Evolutionary conservation across 2,888 invertebrate genomes (phyloP).

Genomic region (Hemithea aestivaria): DNA sequence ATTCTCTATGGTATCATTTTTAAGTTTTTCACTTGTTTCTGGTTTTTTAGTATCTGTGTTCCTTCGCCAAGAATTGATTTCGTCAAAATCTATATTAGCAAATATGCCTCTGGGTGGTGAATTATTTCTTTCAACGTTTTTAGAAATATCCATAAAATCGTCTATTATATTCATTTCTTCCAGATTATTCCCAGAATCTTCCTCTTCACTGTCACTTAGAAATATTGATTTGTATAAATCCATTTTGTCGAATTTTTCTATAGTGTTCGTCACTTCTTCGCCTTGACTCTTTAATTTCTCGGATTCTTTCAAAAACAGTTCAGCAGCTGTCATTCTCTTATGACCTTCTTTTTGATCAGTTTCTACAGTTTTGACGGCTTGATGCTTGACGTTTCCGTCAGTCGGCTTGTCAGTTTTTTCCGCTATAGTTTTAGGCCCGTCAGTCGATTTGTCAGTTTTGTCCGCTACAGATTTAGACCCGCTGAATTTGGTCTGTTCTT

Average conservation of each 20-base stretch:
- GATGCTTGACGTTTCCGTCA: background rate
- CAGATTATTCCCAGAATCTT: constrained; percentile 45
- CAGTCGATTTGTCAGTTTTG: constrained; percentile 5
- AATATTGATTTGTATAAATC: constrained; percentile 96
- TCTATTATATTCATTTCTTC: constrained; percentile 14
- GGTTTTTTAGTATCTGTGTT: constrained; percentile 32
- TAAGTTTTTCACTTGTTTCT: constrained; percentile 17
- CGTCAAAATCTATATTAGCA: constrained; percentile 81
- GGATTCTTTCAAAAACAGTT: constrained; percentile 67
- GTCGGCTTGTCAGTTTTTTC: constrained; percentile 5
- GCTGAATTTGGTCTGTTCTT: constrained; percentile 64
- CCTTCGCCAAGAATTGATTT: constrained; percentile 70
- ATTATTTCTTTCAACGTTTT: constrained; percentile 80
- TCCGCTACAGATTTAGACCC: constrained; percentile 54
- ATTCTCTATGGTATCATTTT: constrained; percentile 8
- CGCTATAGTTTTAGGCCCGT: background rate
- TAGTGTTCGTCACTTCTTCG: constrained; percentile 55
- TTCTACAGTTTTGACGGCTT: background rate
- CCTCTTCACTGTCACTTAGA: constrained; percentile 86
- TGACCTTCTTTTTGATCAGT: constrained; percentile 20
- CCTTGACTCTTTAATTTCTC: constrained; percentile 52
- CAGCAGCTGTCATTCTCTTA: constrained; percentile 70
- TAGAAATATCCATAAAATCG: constrained; percentile 57
- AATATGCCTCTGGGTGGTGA: constrained; percentile 87
- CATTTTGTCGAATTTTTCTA: constrained; percentile 72